Percentiles rank a stretch among this genome's conserved stretches.
Evolutionary conservation across 1,140 invertebrate genomes (phyloP).

Genomic region (Drusus annulatus): DNA sequence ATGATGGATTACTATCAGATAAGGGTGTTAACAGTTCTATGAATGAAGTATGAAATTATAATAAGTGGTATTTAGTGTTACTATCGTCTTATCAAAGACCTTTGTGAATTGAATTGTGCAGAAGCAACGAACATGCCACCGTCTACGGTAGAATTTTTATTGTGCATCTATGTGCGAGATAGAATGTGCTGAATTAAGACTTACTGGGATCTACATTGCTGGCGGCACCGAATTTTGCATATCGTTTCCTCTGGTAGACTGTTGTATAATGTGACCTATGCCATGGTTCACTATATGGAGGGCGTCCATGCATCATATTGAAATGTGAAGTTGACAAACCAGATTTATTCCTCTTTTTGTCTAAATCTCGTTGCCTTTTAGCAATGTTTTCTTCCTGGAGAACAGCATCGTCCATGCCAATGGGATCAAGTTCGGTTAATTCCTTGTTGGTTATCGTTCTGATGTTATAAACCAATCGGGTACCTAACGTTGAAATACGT

Average conservation of each 20-base stretch:
- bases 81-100: too few species aligned
- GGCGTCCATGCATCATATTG: conserved; percentile 70
- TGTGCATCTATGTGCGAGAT: too few species aligned
- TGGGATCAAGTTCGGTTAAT: conserved; percentile 16
- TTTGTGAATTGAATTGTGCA: too few species aligned
- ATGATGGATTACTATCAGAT: too few species aligned
- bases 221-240: conserved; percentile 74
- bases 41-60: too few species aligned
- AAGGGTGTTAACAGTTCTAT: too few species aligned
- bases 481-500: conserved; percentile 6
- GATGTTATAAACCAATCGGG: conserved; percentile 16
- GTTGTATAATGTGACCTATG: conserved; percentile 72
- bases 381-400: conserved; percentile 57
- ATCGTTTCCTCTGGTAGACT: conserved; percentile 73
- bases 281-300: conserved; percentile 69
- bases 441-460: conserved; percentile 8
- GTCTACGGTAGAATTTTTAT: too few species aligned
- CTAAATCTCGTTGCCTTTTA: conserved; percentile 62
- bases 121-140: too few species aligned
- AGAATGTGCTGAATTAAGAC: background rate
- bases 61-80: too few species aligned
- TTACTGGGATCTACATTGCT: conserved; percentile 67
- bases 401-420: conserved; percentile 16
- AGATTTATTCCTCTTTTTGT: conserved; percentile 75
- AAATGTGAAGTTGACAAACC: conserved; percentile 69